These are phyloP conservation scores for Pollachius pollachius DNA, from an alignment of 2,113 vertebrate species.

Conservation along the genomic window DNA sequence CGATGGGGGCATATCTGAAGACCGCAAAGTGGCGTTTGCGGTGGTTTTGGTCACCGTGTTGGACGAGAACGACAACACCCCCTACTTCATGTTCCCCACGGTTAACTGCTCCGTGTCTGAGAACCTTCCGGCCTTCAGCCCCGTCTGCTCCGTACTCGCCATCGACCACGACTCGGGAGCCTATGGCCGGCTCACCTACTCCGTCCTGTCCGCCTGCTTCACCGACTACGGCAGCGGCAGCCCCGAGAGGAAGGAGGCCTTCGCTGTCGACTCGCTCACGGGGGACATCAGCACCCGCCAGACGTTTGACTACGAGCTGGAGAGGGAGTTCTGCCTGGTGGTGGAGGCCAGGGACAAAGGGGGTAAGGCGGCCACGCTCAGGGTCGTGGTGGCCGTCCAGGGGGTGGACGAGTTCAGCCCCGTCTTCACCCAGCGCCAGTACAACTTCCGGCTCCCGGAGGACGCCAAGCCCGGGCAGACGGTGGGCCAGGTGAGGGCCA, in stretches of 20 bases:
- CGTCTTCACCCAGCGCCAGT: slow-evolving; percentile 82
- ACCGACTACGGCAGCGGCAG: slow-evolving; percentile 63
- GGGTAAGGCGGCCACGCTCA: slow-evolving; percentile 72
- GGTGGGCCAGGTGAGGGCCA: slow-evolving; percentile 84
- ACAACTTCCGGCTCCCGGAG: slow-evolving; percentile 81
- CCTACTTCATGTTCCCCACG: slow-evolving; percentile 80
- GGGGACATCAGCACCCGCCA: slow-evolving; percentile 84
- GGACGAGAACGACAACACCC: slow-evolving; percentile 89
- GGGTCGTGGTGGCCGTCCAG: slow-evolving; percentile 80
- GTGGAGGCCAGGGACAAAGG: slow-evolving; percentile 88
- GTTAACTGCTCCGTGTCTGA: slow-evolving; percentile 80
- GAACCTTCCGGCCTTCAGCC: slow-evolving; percentile 82
- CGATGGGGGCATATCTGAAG: slow-evolving; percentile 66
- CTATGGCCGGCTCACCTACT: slow-evolving; percentile 86
- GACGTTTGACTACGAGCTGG: slow-evolving; percentile 85
- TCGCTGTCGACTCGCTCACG: slow-evolving; percentile 83
- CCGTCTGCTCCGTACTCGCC: slow-evolving; percentile 78
- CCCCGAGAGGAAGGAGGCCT: slow-evolving; percentile 74
- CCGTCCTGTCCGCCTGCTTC: slow-evolving; percentile 80
- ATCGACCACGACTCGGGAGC: slow-evolving; percentile 84
- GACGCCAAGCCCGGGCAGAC: slow-evolving; percentile 68
- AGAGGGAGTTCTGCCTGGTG: slow-evolving; percentile 79
- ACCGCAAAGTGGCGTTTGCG: slow-evolving; percentile 77
- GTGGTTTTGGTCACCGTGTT: slow-evolving; percentile 75
- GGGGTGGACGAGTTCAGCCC: slow-evolving; percentile 91